Conservation (phyloP, 2,113 vertebrate species). For the Aphyosemion australe region DNA sequence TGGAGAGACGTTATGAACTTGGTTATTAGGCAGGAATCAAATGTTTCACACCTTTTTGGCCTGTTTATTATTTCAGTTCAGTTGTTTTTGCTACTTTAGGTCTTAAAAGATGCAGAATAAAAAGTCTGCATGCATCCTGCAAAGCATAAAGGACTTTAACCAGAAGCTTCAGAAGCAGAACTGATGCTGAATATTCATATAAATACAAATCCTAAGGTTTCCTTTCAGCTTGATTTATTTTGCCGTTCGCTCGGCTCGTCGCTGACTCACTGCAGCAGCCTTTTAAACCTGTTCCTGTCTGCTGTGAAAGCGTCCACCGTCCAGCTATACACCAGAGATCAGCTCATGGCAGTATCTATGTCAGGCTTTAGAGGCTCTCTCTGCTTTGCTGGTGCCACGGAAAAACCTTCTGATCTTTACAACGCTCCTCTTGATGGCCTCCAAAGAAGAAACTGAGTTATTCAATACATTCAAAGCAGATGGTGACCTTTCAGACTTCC, state of each 20-base stretch:
- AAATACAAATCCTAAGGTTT: conserved; percentile 4
- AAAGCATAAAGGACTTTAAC: too few species aligned
- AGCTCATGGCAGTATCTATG: conserved; percentile 51
- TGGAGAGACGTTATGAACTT: not conserved
- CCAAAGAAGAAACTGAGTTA: conserved; percentile 18
- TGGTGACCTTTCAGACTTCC: not conserved
- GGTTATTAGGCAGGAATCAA: not conserved
- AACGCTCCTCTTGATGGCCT: conserved; percentile 24
- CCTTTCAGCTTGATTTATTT: conserved; percentile 42
- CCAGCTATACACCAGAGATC: conserved; percentile 46
- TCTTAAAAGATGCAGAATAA: too few species aligned
- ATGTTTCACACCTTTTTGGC: conserved; percentile 9
- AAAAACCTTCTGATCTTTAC: conserved; percentile 35
- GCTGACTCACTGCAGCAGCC: conserved; percentile 22
- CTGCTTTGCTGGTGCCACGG: conserved; percentile 20
- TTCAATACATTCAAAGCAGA: conserved; percentile 2
- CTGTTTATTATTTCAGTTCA: not conserved
- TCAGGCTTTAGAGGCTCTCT: conserved; percentile 19
- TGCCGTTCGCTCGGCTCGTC: conserved; percentile 7
- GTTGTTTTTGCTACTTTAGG: not conserved
- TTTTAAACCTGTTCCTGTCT: conserved; percentile 12
- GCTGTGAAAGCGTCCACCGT: conserved; percentile 23
- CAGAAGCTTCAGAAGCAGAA: conserved; percentile 2
- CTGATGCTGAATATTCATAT: not conserved
- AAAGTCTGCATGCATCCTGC: too few species aligned